phyloP scores from a whole-genome alignment of 1,140 invertebrate genomes.

The Euura lappo region DNA sequence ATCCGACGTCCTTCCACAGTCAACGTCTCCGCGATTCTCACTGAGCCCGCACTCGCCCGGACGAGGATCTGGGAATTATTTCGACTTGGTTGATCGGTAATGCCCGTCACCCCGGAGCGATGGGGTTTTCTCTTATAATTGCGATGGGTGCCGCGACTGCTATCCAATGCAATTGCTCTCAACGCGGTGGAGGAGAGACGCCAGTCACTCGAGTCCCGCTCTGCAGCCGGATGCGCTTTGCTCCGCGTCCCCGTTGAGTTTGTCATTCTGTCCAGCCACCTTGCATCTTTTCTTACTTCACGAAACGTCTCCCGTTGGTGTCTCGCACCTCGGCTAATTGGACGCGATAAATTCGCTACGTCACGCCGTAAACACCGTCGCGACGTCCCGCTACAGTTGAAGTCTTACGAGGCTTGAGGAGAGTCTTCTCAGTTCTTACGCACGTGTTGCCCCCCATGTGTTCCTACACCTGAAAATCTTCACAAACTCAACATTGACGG shows the following conservation, averaged over 20 bases:
- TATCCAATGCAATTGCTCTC: not conserved
- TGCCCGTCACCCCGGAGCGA: constrained; percentile 1
- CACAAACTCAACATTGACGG: too few relatives aligned
- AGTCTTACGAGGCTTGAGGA: too few relatives aligned
- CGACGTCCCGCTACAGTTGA: too few relatives aligned
- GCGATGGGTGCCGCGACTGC: not conserved
- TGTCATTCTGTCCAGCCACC: constrained; percentile 42
- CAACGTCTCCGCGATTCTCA: too few relatives aligned
- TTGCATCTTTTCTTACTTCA: constrained; percentile 22
- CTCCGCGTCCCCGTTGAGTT: constrained; percentile 42
- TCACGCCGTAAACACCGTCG: not conserved
- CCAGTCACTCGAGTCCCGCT: not conserved
- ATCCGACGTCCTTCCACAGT: not conserved
- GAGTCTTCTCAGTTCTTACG: too few relatives aligned
- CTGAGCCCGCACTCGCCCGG: too few relatives aligned
- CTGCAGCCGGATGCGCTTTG: constrained; percentile 33
- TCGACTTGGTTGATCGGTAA: not conserved
- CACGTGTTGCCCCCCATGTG: too few relatives aligned
- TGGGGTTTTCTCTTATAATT: not conserved
- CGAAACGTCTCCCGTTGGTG: not conserved
- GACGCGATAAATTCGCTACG: constrained; percentile 45
- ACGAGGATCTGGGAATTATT: too few relatives aligned
- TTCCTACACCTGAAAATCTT: too few relatives aligned
- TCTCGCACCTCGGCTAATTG: constrained; percentile 42
- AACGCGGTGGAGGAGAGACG: not conserved